Evolutionary conservation across 2,888 invertebrate genomes (phyloP).

Genomic region (Spodoptera picta): DNA sequence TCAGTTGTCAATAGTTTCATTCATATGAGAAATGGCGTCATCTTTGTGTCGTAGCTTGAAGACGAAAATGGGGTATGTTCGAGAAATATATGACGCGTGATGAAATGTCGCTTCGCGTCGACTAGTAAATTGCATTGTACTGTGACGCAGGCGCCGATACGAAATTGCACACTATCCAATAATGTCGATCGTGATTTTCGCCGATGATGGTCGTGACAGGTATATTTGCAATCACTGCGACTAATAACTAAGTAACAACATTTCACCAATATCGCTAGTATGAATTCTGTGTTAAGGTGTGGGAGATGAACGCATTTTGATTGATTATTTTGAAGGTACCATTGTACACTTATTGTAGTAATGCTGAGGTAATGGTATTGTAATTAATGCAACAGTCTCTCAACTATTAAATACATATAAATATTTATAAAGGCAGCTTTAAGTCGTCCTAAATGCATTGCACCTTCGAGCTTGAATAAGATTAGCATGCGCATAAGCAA

Average conservation of each 20-base stretch:
- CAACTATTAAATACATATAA: conserved; percentile 59
- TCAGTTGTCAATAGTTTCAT: conserved; percentile 66
- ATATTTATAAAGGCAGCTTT: conserved; percentile 77
- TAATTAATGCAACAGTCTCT: conserved; percentile 60
- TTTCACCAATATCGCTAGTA: conserved; percentile 37
- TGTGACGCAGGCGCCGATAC: conserved; percentile 71
- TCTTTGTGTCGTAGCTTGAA: conserved; percentile 61
- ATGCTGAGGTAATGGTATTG: conserved; percentile 62
- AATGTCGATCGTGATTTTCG: conserved; percentile 80
- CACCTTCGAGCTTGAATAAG: conserved; percentile 66
- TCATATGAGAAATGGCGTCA: conserved; percentile 69
- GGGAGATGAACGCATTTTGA: conserved; percentile 4
- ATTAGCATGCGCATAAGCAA: conserved; percentile 71
- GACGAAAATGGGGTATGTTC: conserved; percentile 73
- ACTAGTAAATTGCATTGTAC: conserved; percentile 80
- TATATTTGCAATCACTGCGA: conserved; percentile 41
- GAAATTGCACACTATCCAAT: conserved; percentile 82
- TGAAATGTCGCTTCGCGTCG: conserved; percentile 74
- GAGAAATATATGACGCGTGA: conserved; percentile 69
- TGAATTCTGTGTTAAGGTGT: conserved; percentile 19
- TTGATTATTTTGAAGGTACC: conserved; percentile 18
- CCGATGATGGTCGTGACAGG: conserved; percentile 79
- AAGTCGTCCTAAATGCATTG: conserved; percentile 75
- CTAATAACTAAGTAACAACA: conserved; percentile 28
- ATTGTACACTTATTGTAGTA: conserved; percentile 58